phyloP scores from a whole-genome alignment of 2,888 invertebrate genomes.

The Hypomecis atomaria region DNA sequence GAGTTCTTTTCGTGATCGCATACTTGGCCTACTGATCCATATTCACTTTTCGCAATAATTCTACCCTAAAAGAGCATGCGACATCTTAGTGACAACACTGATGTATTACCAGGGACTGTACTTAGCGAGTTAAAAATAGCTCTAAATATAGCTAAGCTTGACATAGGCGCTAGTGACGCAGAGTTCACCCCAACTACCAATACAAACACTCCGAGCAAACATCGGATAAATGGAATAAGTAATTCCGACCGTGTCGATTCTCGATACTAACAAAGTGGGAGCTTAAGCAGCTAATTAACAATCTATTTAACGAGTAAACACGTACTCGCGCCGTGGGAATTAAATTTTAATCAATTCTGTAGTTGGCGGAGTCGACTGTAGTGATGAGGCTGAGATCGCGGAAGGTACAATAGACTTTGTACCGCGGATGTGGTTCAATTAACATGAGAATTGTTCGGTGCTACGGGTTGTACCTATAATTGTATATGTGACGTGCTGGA shows the following conservation, averaged over 20 bases:
- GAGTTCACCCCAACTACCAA: conserved; percentile 5
- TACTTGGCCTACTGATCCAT: too few relatives aligned
- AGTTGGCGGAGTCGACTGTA: conserved; percentile 31
- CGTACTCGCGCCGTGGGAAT: conserved; percentile 29
- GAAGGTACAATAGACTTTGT: conserved; percentile 1
- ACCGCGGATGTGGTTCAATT: background rate
- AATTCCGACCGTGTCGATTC: conserved; percentile 29
- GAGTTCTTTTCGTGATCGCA: too few relatives aligned
- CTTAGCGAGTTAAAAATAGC: too few relatives aligned
- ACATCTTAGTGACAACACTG: too few relatives aligned
- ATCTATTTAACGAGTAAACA: conserved; percentile 37
- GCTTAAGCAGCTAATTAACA: conserved; percentile 37
- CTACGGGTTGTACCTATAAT: background rate
- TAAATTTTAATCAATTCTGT: conserved; percentile 47
- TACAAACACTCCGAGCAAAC: conserved; percentile 19
- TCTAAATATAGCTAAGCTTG: too few relatives aligned
- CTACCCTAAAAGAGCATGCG: too few relatives aligned
- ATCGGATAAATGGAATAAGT: conserved; percentile 31
- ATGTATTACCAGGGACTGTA: too few relatives aligned
- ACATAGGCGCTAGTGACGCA: background rate
- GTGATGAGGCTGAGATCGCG: conserved; percentile 27
- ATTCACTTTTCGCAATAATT: too few relatives aligned
- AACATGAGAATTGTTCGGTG: background rate
- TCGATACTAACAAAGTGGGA: conserved; percentile 25
- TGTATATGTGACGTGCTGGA: too few relatives aligned